Conservation (phyloP, 2,888 invertebrate species). For the Hirtodrosophila histrioides region DNA sequence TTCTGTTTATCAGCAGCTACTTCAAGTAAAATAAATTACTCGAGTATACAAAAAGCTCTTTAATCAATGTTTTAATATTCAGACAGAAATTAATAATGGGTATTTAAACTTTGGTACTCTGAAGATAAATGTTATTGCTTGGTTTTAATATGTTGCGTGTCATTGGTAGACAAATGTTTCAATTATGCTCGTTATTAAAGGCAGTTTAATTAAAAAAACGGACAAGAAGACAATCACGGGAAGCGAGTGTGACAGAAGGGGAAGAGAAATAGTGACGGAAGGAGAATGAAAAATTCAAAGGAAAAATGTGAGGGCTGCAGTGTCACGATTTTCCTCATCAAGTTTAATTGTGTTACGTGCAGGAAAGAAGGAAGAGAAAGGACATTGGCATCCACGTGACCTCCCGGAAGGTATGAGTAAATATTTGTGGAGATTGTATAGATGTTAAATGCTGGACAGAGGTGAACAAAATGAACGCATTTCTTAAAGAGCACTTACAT, state of each 20-base stretch:
- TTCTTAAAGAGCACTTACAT: constrained; percentile 6
- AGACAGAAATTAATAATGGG: too few species aligned
- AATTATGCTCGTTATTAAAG: constrained; percentile 53
- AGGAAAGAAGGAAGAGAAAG: constrained; percentile 4
- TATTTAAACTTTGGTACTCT: too few species aligned
- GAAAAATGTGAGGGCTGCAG: too few species aligned
- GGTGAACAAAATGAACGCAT: too few species aligned
- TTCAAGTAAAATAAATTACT: too few species aligned
- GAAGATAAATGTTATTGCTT: not conserved
- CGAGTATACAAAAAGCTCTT: too few species aligned
- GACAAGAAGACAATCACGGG: not conserved
- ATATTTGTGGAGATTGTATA: not conserved
- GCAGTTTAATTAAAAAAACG: constrained; percentile 54
- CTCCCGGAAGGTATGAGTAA: constrained; percentile 1
- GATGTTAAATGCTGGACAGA: too few species aligned
- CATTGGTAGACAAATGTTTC: constrained; percentile 37
- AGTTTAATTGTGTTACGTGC: constrained; percentile 26
- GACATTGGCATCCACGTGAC: constrained; percentile 12
- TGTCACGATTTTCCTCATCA: constrained; percentile 30
- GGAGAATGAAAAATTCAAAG: too few species aligned
- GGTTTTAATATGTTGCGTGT: not conserved
- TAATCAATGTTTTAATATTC: too few species aligned
- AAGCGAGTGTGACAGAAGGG: not conserved
- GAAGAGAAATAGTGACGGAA: not conserved
- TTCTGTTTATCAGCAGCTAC: too few species aligned